Base-by-base conservation (phyloP, 2,113 vertebrate genomes). In the Pelecanoides urinatrix region DNA sequence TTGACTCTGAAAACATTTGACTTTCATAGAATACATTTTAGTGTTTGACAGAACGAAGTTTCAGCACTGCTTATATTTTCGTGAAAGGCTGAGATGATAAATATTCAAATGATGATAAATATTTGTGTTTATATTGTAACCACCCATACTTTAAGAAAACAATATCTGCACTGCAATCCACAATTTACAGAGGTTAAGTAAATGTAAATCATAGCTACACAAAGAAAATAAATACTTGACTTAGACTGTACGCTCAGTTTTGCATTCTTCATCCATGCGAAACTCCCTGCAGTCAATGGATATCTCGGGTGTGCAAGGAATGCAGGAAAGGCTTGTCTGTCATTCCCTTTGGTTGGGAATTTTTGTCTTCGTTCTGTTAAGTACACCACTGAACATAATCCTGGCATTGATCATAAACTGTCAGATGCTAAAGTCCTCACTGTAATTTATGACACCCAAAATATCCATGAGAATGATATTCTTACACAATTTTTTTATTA, bases 1-100 rank as follows among this genome's bases (percentile, higher is more conserved):
- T 98, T 97, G 96, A 97, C 97, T 98, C 93, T 97, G 97, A 98
- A 98, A 98, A 97, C 97, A 98, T 97, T 98, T 97, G 96, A 95
- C 95, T 98, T 98, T 97, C 96, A 97, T 94, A 96, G 94, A 97
- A 91, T 96, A 96, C 89, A 90, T 92, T 97, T 95, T 97, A 95
- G 89, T 92, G 49, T 95, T 87, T 97, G 94, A 90, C 85, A 85
- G 93, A 97, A 96, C 45, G 76, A 97, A 93, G 74, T 96, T 97
- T 88, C 93, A 94, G 81, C 82, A 65, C 66, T 92, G 90, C 80
- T 96, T 73, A 74, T 91, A 94, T 94, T 95, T 96, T 96, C 19
- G 21, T 91, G 45, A 94, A 96, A 97, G 92, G 83, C 92, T 92
- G 96, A 97, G 86, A 68, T 61, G 84, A 75, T 93, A 94, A 96